Percentiles rank a stretch among this genome's conserved stretches.
Evolutionary conservation across 1,140 invertebrate genomes (phyloP).

Genomic region (Trichomalopsis sarcophagae): DNA sequence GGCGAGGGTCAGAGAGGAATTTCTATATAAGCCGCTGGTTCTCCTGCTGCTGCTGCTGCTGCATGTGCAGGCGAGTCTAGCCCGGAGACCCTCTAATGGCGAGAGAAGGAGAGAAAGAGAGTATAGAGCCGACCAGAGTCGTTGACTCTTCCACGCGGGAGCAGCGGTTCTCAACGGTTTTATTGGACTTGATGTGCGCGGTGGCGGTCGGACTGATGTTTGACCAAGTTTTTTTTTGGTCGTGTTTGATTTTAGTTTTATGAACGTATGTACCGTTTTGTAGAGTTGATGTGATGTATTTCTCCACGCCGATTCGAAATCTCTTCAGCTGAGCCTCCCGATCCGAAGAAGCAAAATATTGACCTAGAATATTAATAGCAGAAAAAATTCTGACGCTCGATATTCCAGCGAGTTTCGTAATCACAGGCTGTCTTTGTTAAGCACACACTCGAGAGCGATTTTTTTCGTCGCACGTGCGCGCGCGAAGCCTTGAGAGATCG

Average conservation of each 20-base stretch:
- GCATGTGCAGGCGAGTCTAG: background rate
- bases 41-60: background rate
- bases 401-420: conserved; percentile 1
- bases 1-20: conserved; percentile 17
- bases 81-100: conserved; percentile 24
- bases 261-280: too few species aligned
- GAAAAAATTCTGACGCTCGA: background rate
- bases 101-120: background rate
- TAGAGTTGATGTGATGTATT: too few species aligned
- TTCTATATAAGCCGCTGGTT: conserved; percentile 1
- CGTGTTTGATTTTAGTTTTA: too few species aligned
- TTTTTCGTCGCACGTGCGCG: background rate
- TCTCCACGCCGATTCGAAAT: too few species aligned
- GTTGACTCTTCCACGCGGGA: conserved; percentile 55
- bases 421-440: conserved; percentile 22
- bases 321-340: too few species aligned
- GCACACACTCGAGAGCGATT: background rate
- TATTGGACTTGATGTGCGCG: background rate
- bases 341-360: background rate
- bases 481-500: background rate
- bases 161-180: conserved; percentile 58
- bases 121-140: conserved; percentile 51
- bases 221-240: background rate
- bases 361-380: background rate
- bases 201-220: background rate